Conservation (phyloP, 2,113 vertebrate genomes). For the Xiphophorus couchianus region DNA sequence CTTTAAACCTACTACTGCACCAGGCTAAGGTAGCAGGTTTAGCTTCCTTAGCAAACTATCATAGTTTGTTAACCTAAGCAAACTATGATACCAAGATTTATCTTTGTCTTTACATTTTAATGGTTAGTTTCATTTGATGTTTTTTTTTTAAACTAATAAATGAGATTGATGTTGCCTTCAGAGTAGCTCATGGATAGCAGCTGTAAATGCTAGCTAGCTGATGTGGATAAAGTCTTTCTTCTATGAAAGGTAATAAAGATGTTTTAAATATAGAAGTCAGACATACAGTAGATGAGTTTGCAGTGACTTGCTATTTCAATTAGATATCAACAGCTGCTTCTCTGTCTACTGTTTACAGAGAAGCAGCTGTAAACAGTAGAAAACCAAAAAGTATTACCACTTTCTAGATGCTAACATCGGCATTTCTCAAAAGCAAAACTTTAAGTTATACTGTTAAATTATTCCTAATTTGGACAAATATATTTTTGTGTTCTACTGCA, state of each 20-base stretch:
- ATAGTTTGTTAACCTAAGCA: background rate
- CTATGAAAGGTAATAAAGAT: background rate
- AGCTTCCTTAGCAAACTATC: background rate
- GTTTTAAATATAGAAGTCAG: conserved; percentile 8
- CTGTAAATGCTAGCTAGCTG: background rate
- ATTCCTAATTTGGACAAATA: conserved; percentile 61
- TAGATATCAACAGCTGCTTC: background rate
- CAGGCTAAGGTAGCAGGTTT: background rate
- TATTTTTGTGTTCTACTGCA: conserved; percentile 17
- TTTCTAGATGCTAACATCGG: conserved; percentile 26
- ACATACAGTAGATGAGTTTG: background rate
- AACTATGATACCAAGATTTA: background rate
- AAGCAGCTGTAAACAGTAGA: too few relatives aligned
- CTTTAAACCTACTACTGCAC: background rate
- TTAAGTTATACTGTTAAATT: conserved; percentile 74
- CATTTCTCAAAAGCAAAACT: conserved; percentile 8
- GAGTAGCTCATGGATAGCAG: conserved; percentile 14
- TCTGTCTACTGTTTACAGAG: conserved; percentile 1
- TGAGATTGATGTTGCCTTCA: background rate
- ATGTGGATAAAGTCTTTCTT: background rate
- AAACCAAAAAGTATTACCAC: conserved; percentile 8
- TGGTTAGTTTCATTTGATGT: background rate
- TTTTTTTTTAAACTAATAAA: background rate
- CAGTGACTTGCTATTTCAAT: background rate
- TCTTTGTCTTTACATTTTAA: background rate